These are phyloP conservation scores for Subanguina moxae DNA, from an alignment of 1,140 invertebrate genomes.

Conservation along the genomic window DNA sequence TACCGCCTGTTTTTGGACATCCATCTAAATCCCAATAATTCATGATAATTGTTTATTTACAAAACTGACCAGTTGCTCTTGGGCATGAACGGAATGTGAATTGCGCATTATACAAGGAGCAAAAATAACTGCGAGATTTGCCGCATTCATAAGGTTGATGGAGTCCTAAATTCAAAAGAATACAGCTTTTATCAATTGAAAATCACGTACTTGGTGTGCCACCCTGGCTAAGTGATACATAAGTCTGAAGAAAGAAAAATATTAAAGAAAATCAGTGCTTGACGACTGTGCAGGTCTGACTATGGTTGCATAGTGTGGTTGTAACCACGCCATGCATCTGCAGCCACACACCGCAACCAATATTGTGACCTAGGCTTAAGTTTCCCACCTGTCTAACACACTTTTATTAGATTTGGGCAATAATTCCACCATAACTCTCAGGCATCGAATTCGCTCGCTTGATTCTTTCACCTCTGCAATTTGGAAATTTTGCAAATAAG, in stretches of 20 bases:
- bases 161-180: constrained; percentile 68
- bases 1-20: constrained; percentile 33
- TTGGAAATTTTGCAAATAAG: constrained; percentile 14
- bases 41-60: too few relatives aligned
- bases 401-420: constrained; percentile 83
- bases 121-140: constrained; percentile 86
- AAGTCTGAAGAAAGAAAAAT: constrained; percentile 62
- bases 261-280: too few relatives aligned
- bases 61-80: constrained; percentile 70
- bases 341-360: too few relatives aligned
- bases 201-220: constrained; percentile 41
- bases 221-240: constrained; percentile 84
- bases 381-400: constrained; percentile 73
- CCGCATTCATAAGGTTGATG: constrained; percentile 84
- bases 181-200: not conserved
- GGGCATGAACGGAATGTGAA: constrained; percentile 77
- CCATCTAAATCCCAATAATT: constrained; percentile 42
- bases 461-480: constrained; percentile 71
- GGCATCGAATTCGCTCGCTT: constrained; percentile 75
- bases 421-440: constrained; percentile 81
- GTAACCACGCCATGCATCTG: too few relatives aligned
- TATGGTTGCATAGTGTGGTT: too few relatives aligned
- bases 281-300: too few relatives aligned
- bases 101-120: constrained; percentile 85
- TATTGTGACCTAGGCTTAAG: too few relatives aligned